phyloP scores from a whole-genome alignment of 2,797 vertebrate genomes.

The Tangara arthus region DNA sequence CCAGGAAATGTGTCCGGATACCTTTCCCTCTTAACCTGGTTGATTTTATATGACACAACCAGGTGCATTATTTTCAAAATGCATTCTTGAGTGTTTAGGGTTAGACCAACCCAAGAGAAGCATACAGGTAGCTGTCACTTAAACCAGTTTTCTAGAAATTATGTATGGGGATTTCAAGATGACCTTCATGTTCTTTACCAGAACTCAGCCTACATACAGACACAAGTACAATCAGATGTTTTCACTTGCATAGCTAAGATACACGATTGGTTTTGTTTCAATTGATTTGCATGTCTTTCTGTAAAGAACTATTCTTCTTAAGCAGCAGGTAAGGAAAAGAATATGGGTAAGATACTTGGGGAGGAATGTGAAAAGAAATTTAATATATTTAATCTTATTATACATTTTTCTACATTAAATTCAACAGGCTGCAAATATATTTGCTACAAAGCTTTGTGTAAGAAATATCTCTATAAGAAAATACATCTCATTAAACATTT shows the following conservation, averaged over 20 bases:
- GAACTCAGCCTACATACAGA: not conserved
- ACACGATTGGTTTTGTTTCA: not conserved
- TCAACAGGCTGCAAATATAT: conserved; percentile 78
- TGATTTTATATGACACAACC: not conserved
- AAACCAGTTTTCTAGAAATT: not conserved
- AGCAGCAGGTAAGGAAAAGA: conserved; percentile 44
- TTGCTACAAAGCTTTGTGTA: conserved; percentile 82
- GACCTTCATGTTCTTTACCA: not conserved
- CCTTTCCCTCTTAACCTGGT: not conserved
- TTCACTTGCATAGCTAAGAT: not conserved
- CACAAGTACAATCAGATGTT: not conserved
- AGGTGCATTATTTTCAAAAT: not conserved
- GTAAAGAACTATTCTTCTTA: not conserved
- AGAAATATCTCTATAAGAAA: conserved; percentile 83
- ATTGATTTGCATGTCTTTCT: not conserved
- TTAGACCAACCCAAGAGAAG: not conserved
- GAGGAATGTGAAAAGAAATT: conserved; percentile 52
- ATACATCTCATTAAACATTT: conserved; percentile 83
- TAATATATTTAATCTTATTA: conserved; percentile 83
- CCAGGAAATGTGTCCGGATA: not conserved
- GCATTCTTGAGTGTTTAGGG: not conserved
- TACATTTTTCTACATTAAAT: conserved; percentile 80
- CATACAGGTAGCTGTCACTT: not conserved
- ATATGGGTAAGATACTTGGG: conserved; percentile 9
- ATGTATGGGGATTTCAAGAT: not conserved